Evolutionary conservation across 2,888 invertebrate species (phyloP).

Genomic region (Megalurothrips usitatus): DNA sequence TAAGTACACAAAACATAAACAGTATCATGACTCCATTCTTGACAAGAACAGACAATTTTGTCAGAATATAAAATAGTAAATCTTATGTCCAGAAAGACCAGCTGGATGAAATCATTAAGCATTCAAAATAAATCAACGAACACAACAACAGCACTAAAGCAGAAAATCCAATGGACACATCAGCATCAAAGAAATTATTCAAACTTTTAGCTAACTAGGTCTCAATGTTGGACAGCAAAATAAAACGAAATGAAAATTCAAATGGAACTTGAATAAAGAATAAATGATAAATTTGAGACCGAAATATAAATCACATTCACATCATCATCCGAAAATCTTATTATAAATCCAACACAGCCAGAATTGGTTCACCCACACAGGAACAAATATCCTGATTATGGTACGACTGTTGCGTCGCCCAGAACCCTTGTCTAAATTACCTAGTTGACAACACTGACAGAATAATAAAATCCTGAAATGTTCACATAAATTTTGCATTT

Average conservation of each 20-base stretch:
- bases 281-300: not conserved
- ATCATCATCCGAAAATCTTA: not conserved
- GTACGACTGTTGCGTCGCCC: not conserved
- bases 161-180: not conserved
- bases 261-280: not conserved
- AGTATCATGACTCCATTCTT: not conserved
- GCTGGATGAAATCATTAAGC: slow-evolving; percentile 18
- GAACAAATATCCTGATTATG: not conserved
- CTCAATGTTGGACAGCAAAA: slow-evolving; percentile 17
- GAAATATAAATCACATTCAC: not conserved
- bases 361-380: slow-evolving; percentile 19
- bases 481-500: not conserved
- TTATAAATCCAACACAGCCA: slow-evolving; percentile 15
- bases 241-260: not conserved
- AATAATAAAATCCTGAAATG: slow-evolving; percentile 16
- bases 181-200: not conserved
- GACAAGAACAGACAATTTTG: not conserved
- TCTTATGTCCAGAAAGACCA: not conserved
- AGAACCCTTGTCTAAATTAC: slow-evolving; percentile 18
- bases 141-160: slow-evolving; percentile 14
- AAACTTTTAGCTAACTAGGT: not conserved
- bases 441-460: slow-evolving; percentile 24
- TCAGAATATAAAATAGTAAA: slow-evolving; percentile 22
- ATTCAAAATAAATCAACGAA: not conserved
- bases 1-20: slow-evolving; percentile 25